Evolutionary conservation across 2,888 invertebrate genomes (phyloP), one percentile per base, ranked within the genome.

Genomic region (Mylabris sibirica): DNA sequence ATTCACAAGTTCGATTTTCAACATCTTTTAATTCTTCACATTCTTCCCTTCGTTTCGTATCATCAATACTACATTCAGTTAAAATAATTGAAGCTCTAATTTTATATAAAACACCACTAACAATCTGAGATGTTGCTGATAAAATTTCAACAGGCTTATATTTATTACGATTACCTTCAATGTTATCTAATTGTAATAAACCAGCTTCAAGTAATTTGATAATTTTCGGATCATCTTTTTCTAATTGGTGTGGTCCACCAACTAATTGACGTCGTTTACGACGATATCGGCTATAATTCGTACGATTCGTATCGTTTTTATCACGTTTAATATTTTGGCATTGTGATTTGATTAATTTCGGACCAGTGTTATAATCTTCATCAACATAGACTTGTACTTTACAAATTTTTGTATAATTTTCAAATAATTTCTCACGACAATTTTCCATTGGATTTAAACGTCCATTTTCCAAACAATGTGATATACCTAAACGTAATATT

Each of bases 281-380:
- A 6, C 20, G 17, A 49, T 72, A 78, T 26, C 76, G 60, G 34
- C 77, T 76, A 64, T 77, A 76, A 67, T 77, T 78, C 2, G 79
- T 79, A 14, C 77, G 68, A 62, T 79, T 79, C 57, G 70, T 74
- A 60, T 79, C 77, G 60, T 76, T 69, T 67, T 76, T 74, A 60
- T 79, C 80, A 49, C 78, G 77, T 67, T 81, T 82, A 30, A 80
- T 85, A 26, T 85, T 82, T 64, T 86, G 84, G 78, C 90, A 90
- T 72, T 87, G 86, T 4, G 86, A 85, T 71, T 85, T 87, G 6
- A 88, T 72, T 17, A 90, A 82, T 77, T 86, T 86, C 0, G 87
- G 87, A 59, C 81, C 78, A 30, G 77, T 79, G 38, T 82, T 80
- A 67, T 84, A 79, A 59, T 85, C 81, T 57, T 85, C 82, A 0